Evolutionary conservation across 2,888 invertebrate species (phyloP), one percentile per base, ranked within the genome.

Genomic region (Tenthredo mesomela): DNA sequence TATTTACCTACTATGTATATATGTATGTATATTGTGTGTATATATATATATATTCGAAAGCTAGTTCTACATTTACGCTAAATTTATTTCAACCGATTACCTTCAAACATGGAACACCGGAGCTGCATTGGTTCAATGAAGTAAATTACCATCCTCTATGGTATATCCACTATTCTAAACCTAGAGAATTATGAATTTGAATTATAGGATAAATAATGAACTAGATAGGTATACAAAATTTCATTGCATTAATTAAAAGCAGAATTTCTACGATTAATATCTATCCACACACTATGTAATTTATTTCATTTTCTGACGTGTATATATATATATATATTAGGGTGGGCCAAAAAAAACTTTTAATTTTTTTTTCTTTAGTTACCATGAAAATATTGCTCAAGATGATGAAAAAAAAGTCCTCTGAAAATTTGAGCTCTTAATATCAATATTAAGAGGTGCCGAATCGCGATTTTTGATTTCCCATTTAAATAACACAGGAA

Each of bases 11-110:
- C 33, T 67, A 1, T 43, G 10, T 43, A 43, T 43, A 65, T 29
- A 12, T 65, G 29, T 15, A 29, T 67, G 4, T 67, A 43, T 43
- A 65, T 12, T 6, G 0, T 37, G 37, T 40, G 9, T 40, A 9
- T 40, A 65, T 12, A 2, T 29, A 67, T 18, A 33, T 67, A 5
- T 67, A 6, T 10, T 6, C 40, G 43, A 21, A 77, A n/a, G 77
- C 54, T 77, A 50, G 77, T 54, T 50, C 54, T 33, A 73, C 47
- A 73, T 73, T 43, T 65, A 80, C 65, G 80, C 40, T 61, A 43
- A 65, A 80, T 80, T 80, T 61, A 80, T 80, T 80, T 65, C 80
- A 43, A 61, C 61, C 80, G 80, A 80, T 80, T 80, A 80, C 80
- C 61, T 65, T 58, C 61, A 40, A 80, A 80, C 80, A 80, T 61